These are phyloP conservation scores for Vultur gryphus DNA, from an alignment of 2,797 vertebrate species.

Conservation along the genomic window DNA sequence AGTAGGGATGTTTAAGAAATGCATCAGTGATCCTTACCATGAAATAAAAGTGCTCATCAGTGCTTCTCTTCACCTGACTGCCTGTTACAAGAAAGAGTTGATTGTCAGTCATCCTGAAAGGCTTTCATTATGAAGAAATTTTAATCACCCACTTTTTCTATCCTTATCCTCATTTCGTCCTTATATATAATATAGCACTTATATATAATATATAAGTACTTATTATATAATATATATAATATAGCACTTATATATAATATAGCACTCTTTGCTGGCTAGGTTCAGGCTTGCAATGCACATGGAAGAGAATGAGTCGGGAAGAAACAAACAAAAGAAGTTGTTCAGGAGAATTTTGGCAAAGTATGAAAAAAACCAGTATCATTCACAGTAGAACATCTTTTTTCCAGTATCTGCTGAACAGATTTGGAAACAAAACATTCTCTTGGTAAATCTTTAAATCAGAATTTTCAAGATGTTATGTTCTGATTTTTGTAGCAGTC, in stretches of 20 bases:
- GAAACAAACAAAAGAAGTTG: not conserved
- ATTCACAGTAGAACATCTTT: not conserved
- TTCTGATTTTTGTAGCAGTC: not conserved
- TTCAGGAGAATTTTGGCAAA: not conserved
- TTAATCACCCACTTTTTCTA: not conserved
- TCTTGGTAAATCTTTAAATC: not conserved
- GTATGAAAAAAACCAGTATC: not conserved
- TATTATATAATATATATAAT: too few relatives aligned
- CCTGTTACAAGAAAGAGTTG: not conserved
- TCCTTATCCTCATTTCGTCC: not conserved
- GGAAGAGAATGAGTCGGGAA: not conserved
- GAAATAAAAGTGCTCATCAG: not conserved
- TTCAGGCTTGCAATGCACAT: not conserved
- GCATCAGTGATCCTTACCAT: not conserved
- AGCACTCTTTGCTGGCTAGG: not conserved
- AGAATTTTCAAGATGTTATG: not conserved
- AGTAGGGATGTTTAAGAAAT: not conserved
- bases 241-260: not conserved
- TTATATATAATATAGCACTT: not conserved
- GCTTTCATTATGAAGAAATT: not conserved
- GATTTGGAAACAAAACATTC: not conserved
- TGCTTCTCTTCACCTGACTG: not conserved
- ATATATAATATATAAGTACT: too few relatives aligned
- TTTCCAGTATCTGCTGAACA: not conserved
- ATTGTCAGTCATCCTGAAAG: not conserved